Base-by-base conservation (phyloP, 2,113 vertebrate species). In the Garra rufa region DNA sequence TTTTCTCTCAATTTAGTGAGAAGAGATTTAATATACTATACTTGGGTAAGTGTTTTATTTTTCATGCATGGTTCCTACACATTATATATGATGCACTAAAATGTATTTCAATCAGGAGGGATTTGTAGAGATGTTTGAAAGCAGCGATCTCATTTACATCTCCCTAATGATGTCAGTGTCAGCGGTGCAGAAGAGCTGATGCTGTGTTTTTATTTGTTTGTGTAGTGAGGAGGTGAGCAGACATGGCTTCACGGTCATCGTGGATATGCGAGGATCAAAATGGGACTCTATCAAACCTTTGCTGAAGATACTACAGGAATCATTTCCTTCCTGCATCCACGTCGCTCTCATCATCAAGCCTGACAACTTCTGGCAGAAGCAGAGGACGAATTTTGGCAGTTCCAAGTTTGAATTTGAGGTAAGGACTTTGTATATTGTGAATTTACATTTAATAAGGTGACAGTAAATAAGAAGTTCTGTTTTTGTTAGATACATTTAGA, bases 341-440 rank as follows among this genome's bases (percentile, higher is more conserved):
- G 96, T 99, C 81, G 97, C 98, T 44, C 97, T 70, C 19, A 70
- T 70, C 19, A 70, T 99, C 91, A 99, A 99, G 19, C 67, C 67
- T 70, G 67, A 70, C 34, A 70, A 70, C 67, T 70, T 70, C 34
- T 70, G 67, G 67, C 98, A 99, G 93, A 99, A 99, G 86, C 98
- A 99, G 93, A 97, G 98, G 92, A 99, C 97, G 86, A 99, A 99
- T 91, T 99, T 99, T 59, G 98, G 98, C 94, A 99, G 98, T 92
- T 97, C 98, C 44, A 99, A 99, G 91, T 99, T 99, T 92, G 98
- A 99, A 91, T 99, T 99, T 93, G 98, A 99, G 96, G 98, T 99
- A 92, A 91, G 57, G 3, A 6, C n/a, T 10, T 50, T 73, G 15
- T 11, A 14, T 9, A 41, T 6, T 15, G 6, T 14, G 19, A 65